Evolutionary conservation across 2,113 vertebrate genomes (phyloP).

Genomic region (Embiotoca jacksoni): DNA sequence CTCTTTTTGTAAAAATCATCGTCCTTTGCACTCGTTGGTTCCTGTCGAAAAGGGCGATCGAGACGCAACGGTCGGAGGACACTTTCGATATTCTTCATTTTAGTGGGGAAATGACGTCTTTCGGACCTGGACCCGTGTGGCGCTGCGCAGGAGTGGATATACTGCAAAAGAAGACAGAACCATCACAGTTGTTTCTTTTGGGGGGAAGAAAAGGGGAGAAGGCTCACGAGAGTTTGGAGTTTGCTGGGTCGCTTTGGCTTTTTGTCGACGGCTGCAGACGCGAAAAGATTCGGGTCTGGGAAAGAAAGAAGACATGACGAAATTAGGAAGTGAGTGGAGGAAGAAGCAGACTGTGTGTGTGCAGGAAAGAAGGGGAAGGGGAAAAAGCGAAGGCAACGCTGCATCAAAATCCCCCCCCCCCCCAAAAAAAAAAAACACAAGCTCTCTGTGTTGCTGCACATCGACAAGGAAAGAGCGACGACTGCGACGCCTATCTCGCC

Average conservation of each 20-base stretch:
- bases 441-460: conserved; percentile 4
- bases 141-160: conserved; percentile 36
- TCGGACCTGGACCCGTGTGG: conserved; percentile 29
- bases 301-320: conserved; percentile 49
- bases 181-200: conserved; percentile 12
- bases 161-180: conserved; percentile 37
- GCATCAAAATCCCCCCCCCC: conserved; percentile 20
- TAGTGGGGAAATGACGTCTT: not conserved
- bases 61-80: not conserved
- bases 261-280: conserved; percentile 12
- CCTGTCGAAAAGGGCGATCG: conserved; percentile 6
- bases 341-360: conserved; percentile 4
- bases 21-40: conserved; percentile 7
- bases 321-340: conserved; percentile 35
- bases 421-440: conserved; percentile 14
- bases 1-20: conserved; percentile 53
- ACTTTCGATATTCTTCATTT: conserved; percentile 14
- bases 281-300: conserved; percentile 19
- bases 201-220: not conserved
- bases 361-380: not conserved
- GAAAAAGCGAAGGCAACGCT: not conserved
- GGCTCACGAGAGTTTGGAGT: conserved; percentile 53
- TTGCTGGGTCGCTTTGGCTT: conserved; percentile 31
- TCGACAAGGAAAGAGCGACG: conserved; percentile 8
- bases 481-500: conserved; percentile 8